These are phyloP conservation scores for Phocides pigmalion DNA, from an alignment of 1,140 invertebrate genomes.

Conservation along the genomic window DNA sequence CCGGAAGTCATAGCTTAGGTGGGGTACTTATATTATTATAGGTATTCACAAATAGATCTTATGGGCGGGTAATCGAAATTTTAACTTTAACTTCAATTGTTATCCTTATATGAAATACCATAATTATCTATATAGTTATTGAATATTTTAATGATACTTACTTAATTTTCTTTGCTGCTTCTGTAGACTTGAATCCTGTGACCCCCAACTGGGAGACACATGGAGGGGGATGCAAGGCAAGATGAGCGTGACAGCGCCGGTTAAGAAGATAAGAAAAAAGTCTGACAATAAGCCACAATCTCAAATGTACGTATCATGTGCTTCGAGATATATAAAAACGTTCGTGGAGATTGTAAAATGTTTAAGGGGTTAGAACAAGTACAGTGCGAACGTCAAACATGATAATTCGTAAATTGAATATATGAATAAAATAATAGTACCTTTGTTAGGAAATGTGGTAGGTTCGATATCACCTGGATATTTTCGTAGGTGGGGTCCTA, in stretches of 20 bases:
- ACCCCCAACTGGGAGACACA: conserved; percentile 90
- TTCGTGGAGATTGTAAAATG: conserved; percentile 41
- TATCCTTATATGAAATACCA: not conserved
- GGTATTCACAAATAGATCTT: no score
- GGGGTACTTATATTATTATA: no score
- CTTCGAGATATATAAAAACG: conserved; percentile 44
- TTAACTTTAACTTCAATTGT: not conserved
- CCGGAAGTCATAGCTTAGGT: no score
- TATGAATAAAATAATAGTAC: not conserved
- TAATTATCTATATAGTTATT: not conserved
- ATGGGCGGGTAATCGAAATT: no score
- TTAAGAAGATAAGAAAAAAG: conserved; percentile 92
- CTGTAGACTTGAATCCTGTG: conserved; percentile 91
- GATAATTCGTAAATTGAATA: not conserved
- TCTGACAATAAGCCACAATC: conserved; percentile 92
- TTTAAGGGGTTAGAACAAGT: conserved; percentile 4
- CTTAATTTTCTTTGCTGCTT: conserved; percentile 74
- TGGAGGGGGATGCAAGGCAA: conserved; percentile 89
- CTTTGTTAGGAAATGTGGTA: not conserved
- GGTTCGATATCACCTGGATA: not conserved
- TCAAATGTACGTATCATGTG: conserved; percentile 89
- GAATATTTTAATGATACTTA: conserved; percentile 57
- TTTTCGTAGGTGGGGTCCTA: not conserved
- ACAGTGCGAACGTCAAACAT: not conserved
- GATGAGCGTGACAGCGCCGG: conserved; percentile 91